These are phyloP conservation scores for Mirza zaza DNA, from an alignment of 2,113 vertebrate species.

Conservation along the genomic window DNA sequence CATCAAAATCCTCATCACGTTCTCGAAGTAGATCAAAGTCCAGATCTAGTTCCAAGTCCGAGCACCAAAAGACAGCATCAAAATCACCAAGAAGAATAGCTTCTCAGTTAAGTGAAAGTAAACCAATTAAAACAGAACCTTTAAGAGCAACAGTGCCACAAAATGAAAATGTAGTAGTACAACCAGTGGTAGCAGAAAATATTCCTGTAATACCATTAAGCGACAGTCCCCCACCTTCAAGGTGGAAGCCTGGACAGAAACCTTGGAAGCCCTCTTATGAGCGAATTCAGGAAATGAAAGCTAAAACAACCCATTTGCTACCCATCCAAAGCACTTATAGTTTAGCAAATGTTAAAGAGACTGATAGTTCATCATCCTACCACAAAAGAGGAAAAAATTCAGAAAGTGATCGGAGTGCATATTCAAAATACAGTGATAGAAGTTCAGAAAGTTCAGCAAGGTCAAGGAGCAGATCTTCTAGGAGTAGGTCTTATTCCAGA, in stretches of 20 bases:
- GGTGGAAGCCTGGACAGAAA: constrained; percentile 98
- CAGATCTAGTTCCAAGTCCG: constrained; percentile 88
- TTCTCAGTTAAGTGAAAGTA: constrained; percentile 81
- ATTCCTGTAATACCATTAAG: constrained; percentile 94
- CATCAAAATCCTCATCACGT: constrained; percentile 71
- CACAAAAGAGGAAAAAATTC: constrained; percentile 80
- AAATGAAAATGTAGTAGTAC: constrained; percentile 76
- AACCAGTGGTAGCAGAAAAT: constrained; percentile 86
- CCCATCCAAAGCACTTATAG: constrained; percentile 79
- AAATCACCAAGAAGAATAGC: constrained; percentile 83
- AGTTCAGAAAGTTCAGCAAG: constrained; percentile 81
- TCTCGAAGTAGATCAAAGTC: constrained; percentile 86
- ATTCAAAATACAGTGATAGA: constrained; percentile 83
- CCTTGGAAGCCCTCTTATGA: constrained; percentile 98
- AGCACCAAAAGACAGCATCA: constrained; percentile 80
- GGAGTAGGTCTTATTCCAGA: constrained; percentile 88
- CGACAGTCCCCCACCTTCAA: constrained; percentile 97
- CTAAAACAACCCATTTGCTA: constrained; percentile 84
- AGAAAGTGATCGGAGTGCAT: constrained; percentile 81
- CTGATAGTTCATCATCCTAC: constrained; percentile 78
- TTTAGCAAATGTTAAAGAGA: constrained; percentile 74
- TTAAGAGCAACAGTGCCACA: constrained; percentile 80
- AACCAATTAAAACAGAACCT: constrained; percentile 83
- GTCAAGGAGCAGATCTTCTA: constrained; percentile 88
- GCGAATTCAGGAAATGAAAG: constrained; percentile 92